Evolutionary conservation across 2,888 invertebrate species (phyloP).

Genomic region (Melipona beecheii): DNA sequence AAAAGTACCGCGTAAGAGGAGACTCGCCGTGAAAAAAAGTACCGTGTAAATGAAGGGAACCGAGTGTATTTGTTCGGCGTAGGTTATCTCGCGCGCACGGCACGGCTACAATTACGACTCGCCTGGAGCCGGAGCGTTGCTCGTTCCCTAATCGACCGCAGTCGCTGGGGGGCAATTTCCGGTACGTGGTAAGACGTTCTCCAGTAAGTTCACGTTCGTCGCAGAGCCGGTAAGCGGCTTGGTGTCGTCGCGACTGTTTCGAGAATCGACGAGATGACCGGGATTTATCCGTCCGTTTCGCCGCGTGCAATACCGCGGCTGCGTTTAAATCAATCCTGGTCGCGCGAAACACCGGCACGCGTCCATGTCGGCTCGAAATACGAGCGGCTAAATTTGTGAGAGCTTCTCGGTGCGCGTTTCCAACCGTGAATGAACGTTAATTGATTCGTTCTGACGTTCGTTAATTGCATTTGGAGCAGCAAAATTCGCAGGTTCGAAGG

Average conservation of each 20-base stretch:
- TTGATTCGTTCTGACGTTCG: not conserved
- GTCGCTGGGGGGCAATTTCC: slow-evolving; percentile 14
- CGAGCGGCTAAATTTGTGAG: slow-evolving; percentile 2
- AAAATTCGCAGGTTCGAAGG: not conserved
- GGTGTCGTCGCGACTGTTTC: not conserved
- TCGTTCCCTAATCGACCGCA: not conserved
- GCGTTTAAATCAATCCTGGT: slow-evolving; percentile 29
- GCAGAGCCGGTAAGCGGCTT: slow-evolving; percentile 14
- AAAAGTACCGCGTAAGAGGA: no score
- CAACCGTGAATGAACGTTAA: slow-evolving; percentile 8
- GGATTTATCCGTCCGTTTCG: slow-evolving; percentile 31
- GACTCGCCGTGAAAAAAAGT: no score
- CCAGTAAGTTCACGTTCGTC: slow-evolving; percentile 12
- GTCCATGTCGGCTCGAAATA: not conserved
- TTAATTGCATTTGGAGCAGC: not conserved
- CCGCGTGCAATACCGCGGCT: not conserved
- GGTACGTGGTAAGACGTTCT: not conserved
- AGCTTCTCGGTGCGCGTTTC: not conserved
- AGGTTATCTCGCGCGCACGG: not conserved
- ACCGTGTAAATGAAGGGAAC: not conserved
- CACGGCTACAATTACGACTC: slow-evolving; percentile 8
- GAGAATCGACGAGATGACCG: slow-evolving; percentile 30
- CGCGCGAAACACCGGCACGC: slow-evolving; percentile 3
- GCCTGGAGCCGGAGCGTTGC: not conserved
- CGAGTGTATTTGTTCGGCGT: no score